Evolutionary conservation across 2,113 vertebrate genomes (phyloP).

Genomic region (Cichladusa arquata): DNA sequence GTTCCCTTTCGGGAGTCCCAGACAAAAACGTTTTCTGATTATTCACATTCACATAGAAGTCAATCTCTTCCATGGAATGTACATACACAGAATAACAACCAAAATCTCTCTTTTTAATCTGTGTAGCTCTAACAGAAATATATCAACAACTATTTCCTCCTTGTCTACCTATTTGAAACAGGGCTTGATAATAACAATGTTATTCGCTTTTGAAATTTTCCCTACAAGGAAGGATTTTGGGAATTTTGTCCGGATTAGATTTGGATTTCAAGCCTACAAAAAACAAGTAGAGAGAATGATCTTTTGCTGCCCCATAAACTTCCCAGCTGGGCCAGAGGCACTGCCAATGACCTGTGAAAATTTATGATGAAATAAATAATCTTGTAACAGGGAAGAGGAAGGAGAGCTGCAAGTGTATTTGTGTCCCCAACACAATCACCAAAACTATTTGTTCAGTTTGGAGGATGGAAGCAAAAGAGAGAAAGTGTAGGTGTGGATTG

Average conservation of each 20-base stretch:
- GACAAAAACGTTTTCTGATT: not conserved
- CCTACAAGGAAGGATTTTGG: not conserved
- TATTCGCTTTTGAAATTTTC: not conserved
- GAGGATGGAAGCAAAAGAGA: not conserved
- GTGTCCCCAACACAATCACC: not conserved
- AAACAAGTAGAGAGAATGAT: not conserved
- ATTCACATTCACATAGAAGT: not conserved
- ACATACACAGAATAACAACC: not conserved
- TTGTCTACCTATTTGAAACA: not conserved
- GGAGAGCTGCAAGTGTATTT: not conserved
- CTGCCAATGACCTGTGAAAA: not conserved
- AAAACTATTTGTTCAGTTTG: not conserved
- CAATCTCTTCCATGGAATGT: not conserved
- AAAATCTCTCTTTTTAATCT: not conserved
- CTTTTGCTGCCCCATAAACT: not conserved
- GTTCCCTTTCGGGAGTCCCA: not conserved
- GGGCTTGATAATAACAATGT: not conserved
- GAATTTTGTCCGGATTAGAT: not conserved
- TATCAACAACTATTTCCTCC: not conserved
- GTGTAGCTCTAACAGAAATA: not conserved
- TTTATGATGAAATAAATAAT: not conserved
- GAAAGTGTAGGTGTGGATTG: not conserved
- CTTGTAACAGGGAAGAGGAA: not conserved
- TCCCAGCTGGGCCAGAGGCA: not conserved
- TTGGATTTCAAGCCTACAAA: not conserved